Conservation (phyloP, 2,888 invertebrate genomes). For the Tenthredo distinguenda region DNA sequence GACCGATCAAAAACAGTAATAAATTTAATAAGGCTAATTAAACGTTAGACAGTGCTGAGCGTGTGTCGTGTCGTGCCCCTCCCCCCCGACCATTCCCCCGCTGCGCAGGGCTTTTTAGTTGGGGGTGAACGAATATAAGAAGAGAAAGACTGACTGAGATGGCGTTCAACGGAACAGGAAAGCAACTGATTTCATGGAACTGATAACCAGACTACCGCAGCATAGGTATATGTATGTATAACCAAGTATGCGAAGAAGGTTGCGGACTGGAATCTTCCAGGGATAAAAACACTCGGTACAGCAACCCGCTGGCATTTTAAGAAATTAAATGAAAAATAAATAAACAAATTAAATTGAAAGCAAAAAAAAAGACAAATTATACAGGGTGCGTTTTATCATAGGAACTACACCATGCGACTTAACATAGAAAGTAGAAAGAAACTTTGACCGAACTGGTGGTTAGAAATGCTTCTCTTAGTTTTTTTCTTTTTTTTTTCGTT, state of each 20-base stretch:
- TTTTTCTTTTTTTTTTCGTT: no score
- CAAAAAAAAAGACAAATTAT: no score
- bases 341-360: no score
- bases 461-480: no score
- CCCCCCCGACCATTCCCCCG: background rate
- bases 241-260: constrained; percentile 30
- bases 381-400: no score
- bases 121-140: background rate
- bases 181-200: constrained; percentile 45
- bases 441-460: no score
- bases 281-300: constrained; percentile 11
- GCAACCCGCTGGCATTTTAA: background rate
- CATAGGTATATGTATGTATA: background rate
- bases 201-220: constrained; percentile 10
- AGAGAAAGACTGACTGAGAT: background rate
- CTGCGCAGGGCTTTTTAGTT: background rate
- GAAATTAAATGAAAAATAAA: no score
- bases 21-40: background rate
- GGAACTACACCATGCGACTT: no score
- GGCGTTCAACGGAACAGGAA: constrained; percentile 4
- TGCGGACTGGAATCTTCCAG: background rate
- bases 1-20: background rate
- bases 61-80: background rate
- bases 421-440: no score
- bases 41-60: background rate